Percentiles rank a stretch among this genome's conserved stretches.
Evolutionary conservation across 1,140 invertebrate species (phyloP).

Genomic region (Phymastichus coffea): DNA sequence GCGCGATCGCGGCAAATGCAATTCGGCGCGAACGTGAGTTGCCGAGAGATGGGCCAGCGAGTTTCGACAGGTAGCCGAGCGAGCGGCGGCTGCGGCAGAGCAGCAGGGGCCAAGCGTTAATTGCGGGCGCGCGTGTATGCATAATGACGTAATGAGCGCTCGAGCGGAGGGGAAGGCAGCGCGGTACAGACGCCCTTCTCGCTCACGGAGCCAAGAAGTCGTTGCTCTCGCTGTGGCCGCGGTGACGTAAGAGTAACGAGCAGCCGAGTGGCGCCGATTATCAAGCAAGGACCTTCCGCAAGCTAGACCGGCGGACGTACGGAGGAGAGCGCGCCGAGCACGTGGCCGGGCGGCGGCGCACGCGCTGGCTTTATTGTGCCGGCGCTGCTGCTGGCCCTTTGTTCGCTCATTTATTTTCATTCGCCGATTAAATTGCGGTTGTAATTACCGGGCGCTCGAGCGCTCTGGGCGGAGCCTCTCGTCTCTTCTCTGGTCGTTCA

Average conservation of each 20-base stretch:
- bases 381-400: no score
- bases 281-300: constrained; percentile 23
- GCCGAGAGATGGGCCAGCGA: no score
- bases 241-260: constrained; percentile 15
- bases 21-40: constrained; percentile 11
- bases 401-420: constrained; percentile 30
- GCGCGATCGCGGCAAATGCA: background rate
- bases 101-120: constrained; percentile 14
- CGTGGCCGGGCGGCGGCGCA: constrained; percentile 18
- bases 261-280: constrained; percentile 6
- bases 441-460: constrained; percentile 25
- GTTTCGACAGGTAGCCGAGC: constrained; percentile 11
- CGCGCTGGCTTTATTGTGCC: constrained; percentile 11
- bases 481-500: background rate
- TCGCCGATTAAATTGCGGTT: constrained; percentile 29
- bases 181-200: background rate
- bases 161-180: background rate
- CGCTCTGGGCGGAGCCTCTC: constrained; percentile 9
- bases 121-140: constrained; percentile 13
- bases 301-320: background rate
- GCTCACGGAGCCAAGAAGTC: background rate
- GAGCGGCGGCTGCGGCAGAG: background rate
- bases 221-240: constrained; percentile 21
- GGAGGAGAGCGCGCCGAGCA: constrained; percentile 11
- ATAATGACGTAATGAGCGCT: constrained; percentile 27